A percentile compares a stretch with the other conserved stretches of the same genome.
Evolutionary conservation across 2,113 vertebrate genomes (phyloP).

Genomic region (Rhineura floridana): DNA sequence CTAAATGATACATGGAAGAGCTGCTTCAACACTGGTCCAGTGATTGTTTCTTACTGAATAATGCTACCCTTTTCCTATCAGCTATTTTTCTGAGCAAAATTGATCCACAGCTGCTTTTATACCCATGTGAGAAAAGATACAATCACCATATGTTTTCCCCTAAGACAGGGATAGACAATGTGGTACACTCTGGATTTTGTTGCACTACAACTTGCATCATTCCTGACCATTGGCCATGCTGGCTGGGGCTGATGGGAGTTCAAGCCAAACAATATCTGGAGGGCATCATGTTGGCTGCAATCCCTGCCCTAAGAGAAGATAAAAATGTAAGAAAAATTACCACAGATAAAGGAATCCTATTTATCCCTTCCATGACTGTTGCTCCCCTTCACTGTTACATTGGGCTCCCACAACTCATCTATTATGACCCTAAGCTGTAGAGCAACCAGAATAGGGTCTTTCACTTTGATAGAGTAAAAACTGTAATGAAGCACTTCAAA

Average conservation of each 20-base stretch:
- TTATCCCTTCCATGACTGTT: not conserved
- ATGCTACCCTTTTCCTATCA: no score
- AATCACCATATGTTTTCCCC: not conserved
- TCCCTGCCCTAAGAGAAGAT: not conserved
- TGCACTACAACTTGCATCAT: not conserved
- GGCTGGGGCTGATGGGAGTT: no score
- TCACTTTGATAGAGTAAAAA: not conserved
- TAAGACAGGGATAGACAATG: not conserved
- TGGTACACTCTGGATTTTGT: not conserved
- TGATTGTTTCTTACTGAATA: no score
- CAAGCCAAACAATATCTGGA: no score
- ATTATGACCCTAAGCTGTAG: not conserved
- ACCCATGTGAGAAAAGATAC: not conserved
- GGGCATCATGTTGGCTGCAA: no score
- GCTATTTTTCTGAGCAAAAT: not conserved
- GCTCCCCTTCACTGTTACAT: not conserved
- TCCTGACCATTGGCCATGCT: no score
- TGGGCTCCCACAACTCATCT: not conserved
- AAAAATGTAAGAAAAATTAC: not conserved
- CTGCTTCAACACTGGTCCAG: no score
- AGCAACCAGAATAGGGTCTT: not conserved
- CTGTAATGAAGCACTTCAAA: not conserved
- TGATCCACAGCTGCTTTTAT: not conserved
- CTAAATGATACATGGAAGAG: no score
- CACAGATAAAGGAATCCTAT: no score